Conservation (phyloP, 2,888 invertebrate species). For the Hyalella azteca region DNA sequence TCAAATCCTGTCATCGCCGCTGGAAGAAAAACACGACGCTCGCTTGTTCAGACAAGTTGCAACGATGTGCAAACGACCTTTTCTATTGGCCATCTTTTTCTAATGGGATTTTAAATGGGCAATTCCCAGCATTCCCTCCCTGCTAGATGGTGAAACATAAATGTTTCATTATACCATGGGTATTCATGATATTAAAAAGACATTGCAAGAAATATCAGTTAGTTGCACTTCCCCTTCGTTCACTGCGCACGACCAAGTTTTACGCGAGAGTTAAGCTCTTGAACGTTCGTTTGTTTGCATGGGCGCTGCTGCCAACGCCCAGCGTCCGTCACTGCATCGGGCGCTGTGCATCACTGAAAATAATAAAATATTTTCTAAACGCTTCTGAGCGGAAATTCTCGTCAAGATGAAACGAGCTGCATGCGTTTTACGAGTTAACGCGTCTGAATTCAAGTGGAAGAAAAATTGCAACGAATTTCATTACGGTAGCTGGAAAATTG, state of each 20-base stretch:
- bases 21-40: not conserved
- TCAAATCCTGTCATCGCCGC: conserved; percentile 17
- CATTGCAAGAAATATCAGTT: not conserved
- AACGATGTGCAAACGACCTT: not conserved
- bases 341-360: too few species aligned
- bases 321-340: not conserved
- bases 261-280: not conserved
- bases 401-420: conserved; percentile 19
- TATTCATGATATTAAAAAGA: not conserved
- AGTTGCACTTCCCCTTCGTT: not conserved
- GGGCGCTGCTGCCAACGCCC: not conserved
- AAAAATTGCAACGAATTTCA: too few species aligned
- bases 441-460: too few species aligned
- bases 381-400: not conserved
- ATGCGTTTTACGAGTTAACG: not conserved
- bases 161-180: conserved; percentile 15
- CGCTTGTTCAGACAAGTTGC: not conserved
- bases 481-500: too few species aligned
- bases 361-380: not conserved
- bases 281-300: conserved; percentile 9
- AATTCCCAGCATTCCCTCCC: not conserved
- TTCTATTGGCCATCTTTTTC: conserved; percentile 18
- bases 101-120: conserved; percentile 12
- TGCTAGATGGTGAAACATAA: not conserved
- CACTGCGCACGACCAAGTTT: not conserved